Evolutionary conservation across 1,140 invertebrate genomes (phyloP).

Genomic region (Hyphantria cunea): DNA sequence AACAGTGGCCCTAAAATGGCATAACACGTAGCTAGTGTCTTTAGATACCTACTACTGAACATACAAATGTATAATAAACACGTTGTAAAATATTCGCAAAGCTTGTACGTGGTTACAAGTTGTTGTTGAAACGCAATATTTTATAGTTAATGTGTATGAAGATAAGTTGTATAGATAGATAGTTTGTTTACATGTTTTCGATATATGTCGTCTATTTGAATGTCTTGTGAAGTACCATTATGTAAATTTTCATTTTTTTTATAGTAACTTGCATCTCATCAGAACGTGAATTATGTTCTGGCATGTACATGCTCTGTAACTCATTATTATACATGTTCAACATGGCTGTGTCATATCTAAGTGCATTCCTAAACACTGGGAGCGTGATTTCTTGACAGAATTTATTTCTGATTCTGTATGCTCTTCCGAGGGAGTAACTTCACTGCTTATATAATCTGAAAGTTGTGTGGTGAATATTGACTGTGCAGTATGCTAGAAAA

Average conservation of each 20-base stretch:
- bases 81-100: constrained; percentile 7
- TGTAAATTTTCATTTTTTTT: constrained; percentile 7
- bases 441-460: constrained; percentile 28
- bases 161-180: constrained; percentile 12
- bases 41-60: constrained; percentile 13
- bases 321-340: constrained; percentile 17
- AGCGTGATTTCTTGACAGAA: constrained; percentile 62
- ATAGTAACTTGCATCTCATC: constrained; percentile 10
- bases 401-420: constrained; percentile 56
- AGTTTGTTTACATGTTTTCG: constrained; percentile 5
- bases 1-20: constrained; percentile 51
- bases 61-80: constrained; percentile 24
- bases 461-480: constrained; percentile 37
- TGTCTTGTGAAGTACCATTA: constrained; percentile 1
- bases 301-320: constrained; percentile 22
- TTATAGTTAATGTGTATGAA: constrained; percentile 19
- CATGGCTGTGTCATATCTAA: constrained; percentile 75
- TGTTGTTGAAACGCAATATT: constrained; percentile 25
- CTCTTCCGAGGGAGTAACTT: constrained; percentile 39
- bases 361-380: constrained; percentile 61
- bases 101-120: constrained; percentile 19
- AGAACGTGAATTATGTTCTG: constrained; percentile 2
- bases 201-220: constrained; percentile 3
- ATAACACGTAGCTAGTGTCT: constrained; percentile 20
- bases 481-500: constrained; percentile 44